Base-by-base conservation (phyloP, 2,888 invertebrate genomes). In the Kuschelorhynchus macadamiae region DNA sequence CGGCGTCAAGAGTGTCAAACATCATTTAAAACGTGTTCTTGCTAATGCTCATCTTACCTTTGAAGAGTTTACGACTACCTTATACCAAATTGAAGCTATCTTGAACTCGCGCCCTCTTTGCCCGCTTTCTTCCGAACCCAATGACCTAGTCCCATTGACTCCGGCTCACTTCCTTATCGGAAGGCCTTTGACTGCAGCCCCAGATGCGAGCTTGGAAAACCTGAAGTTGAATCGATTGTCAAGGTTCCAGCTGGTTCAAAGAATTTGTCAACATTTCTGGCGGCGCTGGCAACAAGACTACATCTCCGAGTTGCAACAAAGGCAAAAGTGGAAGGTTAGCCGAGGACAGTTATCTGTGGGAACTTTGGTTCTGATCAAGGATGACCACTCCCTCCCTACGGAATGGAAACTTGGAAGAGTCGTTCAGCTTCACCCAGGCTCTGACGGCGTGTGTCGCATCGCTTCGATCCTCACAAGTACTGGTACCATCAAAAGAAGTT, bases 91-190 rank as follows among this genome's bases (percentile, higher is more conserved):
- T 8, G 55, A 55, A 20, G 55, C 33, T 17, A 17, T n/a, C 14
- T 16, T 55, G 7, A 64, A 57, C 44, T 64, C 47, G 8, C 25
- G 47, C 14, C 16, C 55, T 14, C 14, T 63, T 3, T 55, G 16
- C 42, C 46, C 46, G 8, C 20, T 62, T 3, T 55, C 53, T 0
- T 1, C 42, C 36, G 53, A 42, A 17, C 62, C 50, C 11, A 12
- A 12, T 33, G 50, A 61, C 39, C 16, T 36, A 14, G 25, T 12
- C 8, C 16, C 42, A 20, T 32, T 62, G 1, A 62, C 62, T 25
- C 55, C 55, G 1, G 25, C 63, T 16, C 63, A 63, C 21, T 56
- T 63, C n/a, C 14, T 63, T 11, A 55, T 55, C 21, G 55, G 55
- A 12, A 16, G 36, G n/a, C 9, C 55, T 2, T 17, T 53, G 3